Conservation (phyloP, 2,888 invertebrate genomes). For the Stramonita haemastoma region DNA sequence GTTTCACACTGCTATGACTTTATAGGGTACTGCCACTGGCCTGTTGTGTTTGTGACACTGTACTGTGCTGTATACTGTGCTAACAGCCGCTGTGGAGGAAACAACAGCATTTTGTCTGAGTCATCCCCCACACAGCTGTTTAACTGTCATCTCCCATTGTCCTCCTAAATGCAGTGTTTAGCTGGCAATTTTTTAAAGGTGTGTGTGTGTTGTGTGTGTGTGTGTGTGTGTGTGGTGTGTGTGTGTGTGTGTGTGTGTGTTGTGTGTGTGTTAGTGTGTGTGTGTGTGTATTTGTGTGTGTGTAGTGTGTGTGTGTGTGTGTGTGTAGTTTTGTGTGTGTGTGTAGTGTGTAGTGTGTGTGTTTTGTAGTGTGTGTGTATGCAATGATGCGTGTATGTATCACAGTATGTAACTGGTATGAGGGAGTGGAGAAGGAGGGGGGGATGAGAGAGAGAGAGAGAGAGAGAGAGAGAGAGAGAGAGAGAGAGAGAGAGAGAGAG, state of each 20-base stretch:
- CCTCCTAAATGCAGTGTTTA: not conserved
- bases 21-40: too few relatives aligned
- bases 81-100: not conserved
- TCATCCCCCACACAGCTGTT: too few relatives aligned
- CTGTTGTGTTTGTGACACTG: too few relatives aligned
- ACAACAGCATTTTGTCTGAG: not conserved
- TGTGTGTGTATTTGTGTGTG: slow-evolving; percentile 16
- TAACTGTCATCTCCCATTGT: too few relatives aligned
- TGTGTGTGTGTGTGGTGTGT: not conserved
- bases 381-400: slow-evolving; percentile 26
- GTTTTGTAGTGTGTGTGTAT: slow-evolving; percentile 9
- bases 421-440: too few relatives aligned
- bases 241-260: not conserved
- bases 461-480: too few relatives aligned
- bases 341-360: too few relatives aligned
- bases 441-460: too few relatives aligned
- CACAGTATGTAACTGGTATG: not conserved
- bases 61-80: not conserved
- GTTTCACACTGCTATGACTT: too few relatives aligned
- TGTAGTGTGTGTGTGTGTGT: slow-evolving; percentile 19
- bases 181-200: not conserved
- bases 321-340: not conserved
- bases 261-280: not conserved
- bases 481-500: too few relatives aligned
- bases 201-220: not conserved